Evolutionary conservation across 2,797 vertebrate species (phyloP), one percentile per base, ranked within the genome.

Genomic region (Fistularia tabacaria): DNA sequence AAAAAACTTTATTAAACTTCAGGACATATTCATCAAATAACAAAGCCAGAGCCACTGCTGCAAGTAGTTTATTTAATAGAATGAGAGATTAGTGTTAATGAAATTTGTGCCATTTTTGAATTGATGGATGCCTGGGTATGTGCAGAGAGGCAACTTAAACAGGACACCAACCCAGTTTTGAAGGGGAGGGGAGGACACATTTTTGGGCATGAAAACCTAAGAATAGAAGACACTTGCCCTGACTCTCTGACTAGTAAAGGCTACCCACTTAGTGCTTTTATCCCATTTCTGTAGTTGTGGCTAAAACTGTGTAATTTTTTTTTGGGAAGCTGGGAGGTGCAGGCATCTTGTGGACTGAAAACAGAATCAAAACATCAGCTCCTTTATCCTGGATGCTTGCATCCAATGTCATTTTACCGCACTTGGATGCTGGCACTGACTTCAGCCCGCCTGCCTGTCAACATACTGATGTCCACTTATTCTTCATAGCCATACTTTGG

Each of bases 121-220:
- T 63, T 62, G 55, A 36, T 6, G 36, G 25, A 64, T 47, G 38
- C 71, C 43, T 71, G 38, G 71, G 81, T 70, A 73, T 85, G 50
- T n/a, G 49, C 46, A 37, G 66, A 56, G 62, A 61, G 56, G 50
- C 14, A 3, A 57, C 58, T 79, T 74, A 75, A 83, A 66, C 77
- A 78, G 85, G 75, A 70, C 67, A 73, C 70, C 73, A 84, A 85
- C 76, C 83, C 73, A 88, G 61, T 82, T 88, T 78, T 73, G n/a
- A 66, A 6, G 57, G 57, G 64, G 50, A 73, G 51, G 39, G 63
- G 63, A 70, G 49, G 49, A 79, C 48, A 63, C 51, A 36, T 54
- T 61, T 77, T 81, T 73, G 69, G 73, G 74, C 77, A 80, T 77
- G 56, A 59, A 14, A 49, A 60, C 46, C 82, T 83, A 85, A 85